These are phyloP conservation scores for Macrobrachium rosenbergii DNA, from an alignment of 1,140 invertebrate genomes.

Conservation along the genomic window DNA sequence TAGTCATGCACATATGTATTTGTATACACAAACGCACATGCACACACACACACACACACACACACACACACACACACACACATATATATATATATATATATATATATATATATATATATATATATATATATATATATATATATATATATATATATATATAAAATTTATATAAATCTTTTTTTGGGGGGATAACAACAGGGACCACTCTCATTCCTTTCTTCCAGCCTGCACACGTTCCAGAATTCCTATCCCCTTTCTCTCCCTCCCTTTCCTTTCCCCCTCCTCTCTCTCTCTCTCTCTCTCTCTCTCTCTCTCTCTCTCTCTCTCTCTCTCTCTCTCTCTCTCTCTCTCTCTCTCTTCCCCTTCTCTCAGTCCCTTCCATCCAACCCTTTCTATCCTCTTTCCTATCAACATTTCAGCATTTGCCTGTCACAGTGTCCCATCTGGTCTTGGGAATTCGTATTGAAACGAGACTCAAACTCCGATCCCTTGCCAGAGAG, in stretches of 20 bases:
- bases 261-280: not conserved
- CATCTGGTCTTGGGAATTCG: not conserved
- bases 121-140: too few relatives aligned
- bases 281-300: not conserved
- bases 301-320: not conserved
- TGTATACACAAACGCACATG: too few relatives aligned
- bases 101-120: too few relatives aligned
- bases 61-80: too few relatives aligned
- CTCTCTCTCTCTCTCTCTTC: not conserved
- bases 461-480: conserved; percentile 11
- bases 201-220: not conserved
- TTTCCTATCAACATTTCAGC: not conserved
- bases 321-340: not conserved
- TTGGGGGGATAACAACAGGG: too few relatives aligned
- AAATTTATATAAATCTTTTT: too few relatives aligned
- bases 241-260: not conserved
- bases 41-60: too few relatives aligned
- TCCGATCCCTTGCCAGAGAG: not conserved
- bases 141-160: too few relatives aligned
- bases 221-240: not conserved
- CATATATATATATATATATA: too few relatives aligned
- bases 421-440: conserved; percentile 3
- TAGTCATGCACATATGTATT: too few relatives aligned
- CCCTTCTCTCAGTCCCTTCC: not conserved
- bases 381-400: not conserved